Evolutionary conservation across 2,888 invertebrate species (phyloP).

Genomic region (Drosophila fulvimacula): DNA sequence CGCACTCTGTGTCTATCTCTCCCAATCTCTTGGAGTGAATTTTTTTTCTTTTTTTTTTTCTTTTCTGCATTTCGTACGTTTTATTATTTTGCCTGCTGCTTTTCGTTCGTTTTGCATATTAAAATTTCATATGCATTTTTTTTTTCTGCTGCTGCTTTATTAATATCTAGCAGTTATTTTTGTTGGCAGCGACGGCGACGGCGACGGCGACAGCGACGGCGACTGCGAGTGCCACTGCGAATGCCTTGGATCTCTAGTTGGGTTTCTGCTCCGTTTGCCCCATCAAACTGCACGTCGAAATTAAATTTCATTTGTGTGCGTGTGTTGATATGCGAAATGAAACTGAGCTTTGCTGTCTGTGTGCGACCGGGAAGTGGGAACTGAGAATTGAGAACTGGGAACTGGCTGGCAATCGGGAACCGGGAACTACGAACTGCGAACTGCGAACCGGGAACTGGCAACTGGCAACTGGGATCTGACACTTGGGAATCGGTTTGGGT

Average conservation of each 20-base stretch:
- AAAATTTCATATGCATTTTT: conserved; percentile 80
- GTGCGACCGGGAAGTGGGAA: conserved; percentile 7
- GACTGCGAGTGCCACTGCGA: too few species aligned
- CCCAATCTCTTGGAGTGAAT: conserved; percentile 24
- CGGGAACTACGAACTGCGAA: conserved; percentile 16
- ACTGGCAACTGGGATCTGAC: conserved; percentile 24
- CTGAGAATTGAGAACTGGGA: conserved; percentile 10
- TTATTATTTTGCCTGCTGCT: conserved; percentile 57
- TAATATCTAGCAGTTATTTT: conserved; percentile 81
- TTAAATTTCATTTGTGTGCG: conserved; percentile 67
- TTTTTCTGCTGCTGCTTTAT: conserved; percentile 58
- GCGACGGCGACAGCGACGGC: conserved; percentile 25
- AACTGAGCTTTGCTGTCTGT: conserved; percentile 46
- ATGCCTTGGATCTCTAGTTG: conserved; percentile 54
- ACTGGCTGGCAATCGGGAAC: conserved; percentile 7
- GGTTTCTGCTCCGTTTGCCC: conserved; percentile 73
- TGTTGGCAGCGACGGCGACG: conserved; percentile 41
- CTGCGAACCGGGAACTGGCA: conserved; percentile 25
- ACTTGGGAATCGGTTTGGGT: conserved; percentile 42
- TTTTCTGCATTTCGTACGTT: conserved; percentile 66
- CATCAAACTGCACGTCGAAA: conserved; percentile 74
- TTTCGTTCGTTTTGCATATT: conserved; percentile 76
- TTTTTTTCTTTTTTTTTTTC: conserved; percentile 27
- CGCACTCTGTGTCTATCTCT: background rate
- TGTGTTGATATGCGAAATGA: conserved; percentile 50